Evolutionary conservation across 35 echinoderm and acorn worm genomes (phyloP).

Genomic region (Amphiura filiformis): DNA sequence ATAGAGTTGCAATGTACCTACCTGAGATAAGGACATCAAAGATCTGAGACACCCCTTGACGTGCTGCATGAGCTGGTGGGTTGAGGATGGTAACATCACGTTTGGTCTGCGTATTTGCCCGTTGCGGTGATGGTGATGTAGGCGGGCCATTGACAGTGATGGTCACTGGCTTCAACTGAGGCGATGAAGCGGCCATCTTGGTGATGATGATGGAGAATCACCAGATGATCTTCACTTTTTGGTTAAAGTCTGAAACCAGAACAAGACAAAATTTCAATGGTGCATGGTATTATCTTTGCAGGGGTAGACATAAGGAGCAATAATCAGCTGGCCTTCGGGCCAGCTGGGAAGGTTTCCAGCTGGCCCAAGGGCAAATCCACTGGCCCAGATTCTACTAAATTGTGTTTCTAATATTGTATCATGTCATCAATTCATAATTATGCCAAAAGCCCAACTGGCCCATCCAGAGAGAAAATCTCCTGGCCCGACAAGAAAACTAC

Average conservation of each 20-base stretch:
- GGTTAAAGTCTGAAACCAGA: not conserved
- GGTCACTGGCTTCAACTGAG: not conserved
- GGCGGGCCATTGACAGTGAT: not conserved
- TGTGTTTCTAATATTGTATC: no score
- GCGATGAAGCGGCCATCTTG: not conserved
- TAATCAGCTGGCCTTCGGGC: no score
- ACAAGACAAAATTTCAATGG: not conserved
- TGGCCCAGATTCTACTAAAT: no score
- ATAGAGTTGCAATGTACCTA: no score
- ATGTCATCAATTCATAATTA: no score
- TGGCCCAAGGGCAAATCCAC: no score
- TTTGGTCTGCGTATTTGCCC: not conserved
- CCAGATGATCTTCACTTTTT: not conserved
- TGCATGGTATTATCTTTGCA: not conserved
- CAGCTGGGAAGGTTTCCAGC: no score
- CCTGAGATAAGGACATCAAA: slow-evolving; percentile 23
- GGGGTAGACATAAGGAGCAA: no score
- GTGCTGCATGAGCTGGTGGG: slow-evolving; percentile 36
- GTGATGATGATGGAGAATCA: not conserved
- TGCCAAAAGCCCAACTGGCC: no score
- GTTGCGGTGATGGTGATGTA: not conserved
- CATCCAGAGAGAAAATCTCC: no score
- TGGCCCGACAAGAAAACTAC: no score
- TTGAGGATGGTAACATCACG: slow-evolving; percentile 34
- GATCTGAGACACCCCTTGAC: slow-evolving; percentile 52